A percentile compares a stretch with the other conserved stretches of the same genome.
phyloP scores from a whole-genome alignment of 2,797 vertebrate species.

The Brotula barbata region DNA sequence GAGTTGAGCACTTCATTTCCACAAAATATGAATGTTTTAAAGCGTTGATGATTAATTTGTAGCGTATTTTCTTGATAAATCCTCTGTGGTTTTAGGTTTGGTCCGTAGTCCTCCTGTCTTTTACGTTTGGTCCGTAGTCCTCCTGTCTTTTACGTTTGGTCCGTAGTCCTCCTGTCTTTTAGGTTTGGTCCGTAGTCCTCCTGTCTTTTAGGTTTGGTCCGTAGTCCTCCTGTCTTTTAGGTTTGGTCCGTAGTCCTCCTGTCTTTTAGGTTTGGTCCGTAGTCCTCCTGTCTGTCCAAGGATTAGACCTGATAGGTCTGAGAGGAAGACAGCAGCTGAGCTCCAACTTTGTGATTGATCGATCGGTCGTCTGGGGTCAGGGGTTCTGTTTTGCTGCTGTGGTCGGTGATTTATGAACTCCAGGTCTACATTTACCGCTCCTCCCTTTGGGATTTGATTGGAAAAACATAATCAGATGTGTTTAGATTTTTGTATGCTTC shows the following conservation, averaged over 20 bases:
- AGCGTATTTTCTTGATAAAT: background rate
- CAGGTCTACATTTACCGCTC: background rate
- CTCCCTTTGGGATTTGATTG: background rate
- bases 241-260: no score
- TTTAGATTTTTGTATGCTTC: no score
- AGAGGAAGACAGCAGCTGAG: background rate
- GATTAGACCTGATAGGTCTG: background rate
- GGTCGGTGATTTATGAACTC: background rate
- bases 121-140: background rate
- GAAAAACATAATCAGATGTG: constrained; percentile 47
- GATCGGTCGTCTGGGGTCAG: background rate
- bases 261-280: background rate
- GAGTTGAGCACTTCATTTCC: background rate
- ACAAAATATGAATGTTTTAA: background rate
- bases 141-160: no score
- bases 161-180: no score
- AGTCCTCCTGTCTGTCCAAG: background rate
- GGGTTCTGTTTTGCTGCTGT: constrained; percentile 9
- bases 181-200: background rate
- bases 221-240: no score
- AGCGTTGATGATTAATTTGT: background rate
- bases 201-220: background rate
- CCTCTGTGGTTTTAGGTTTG: background rate
- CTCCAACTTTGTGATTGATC: background rate
- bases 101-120: no score